Percentiles rank a stretch among this genome's conserved stretches.
Evolutionary conservation across 2,888 invertebrate genomes (phyloP).

Genomic region (Agrochola lota): DNA sequence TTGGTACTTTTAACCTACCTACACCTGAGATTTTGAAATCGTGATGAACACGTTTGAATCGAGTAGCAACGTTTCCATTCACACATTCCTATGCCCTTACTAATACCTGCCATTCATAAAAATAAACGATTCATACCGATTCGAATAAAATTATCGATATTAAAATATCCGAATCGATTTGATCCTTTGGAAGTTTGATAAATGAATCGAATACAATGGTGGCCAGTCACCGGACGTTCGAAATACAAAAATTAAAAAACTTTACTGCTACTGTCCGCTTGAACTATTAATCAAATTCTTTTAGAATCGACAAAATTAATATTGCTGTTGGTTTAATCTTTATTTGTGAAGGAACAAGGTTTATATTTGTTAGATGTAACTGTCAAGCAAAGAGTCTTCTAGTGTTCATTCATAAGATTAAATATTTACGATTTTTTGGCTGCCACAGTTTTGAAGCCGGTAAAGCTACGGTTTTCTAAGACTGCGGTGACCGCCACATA

Average conservation of each 20-base stretch:
- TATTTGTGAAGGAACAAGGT: background rate
- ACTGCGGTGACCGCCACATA: background rate
- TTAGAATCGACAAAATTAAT: slow-evolving; percentile 66
- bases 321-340: slow-evolving; percentile 5
- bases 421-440: slow-evolving; percentile 21
- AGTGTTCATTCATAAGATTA: slow-evolving; percentile 56
- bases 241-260: slow-evolving; percentile 69
- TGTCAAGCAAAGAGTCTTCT: background rate
- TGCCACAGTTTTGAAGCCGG: background rate
- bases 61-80: slow-evolving; percentile 44
- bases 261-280: slow-evolving; percentile 81
- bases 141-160: slow-evolving; percentile 82
- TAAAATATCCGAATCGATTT: slow-evolving; percentile 69
- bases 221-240: slow-evolving; percentile 78
- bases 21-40: slow-evolving; percentile 28
- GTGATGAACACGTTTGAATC: slow-evolving; percentile 57
- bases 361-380: slow-evolving; percentile 21
- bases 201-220: slow-evolving; percentile 81
- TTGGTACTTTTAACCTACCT: background rate
- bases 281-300: slow-evolving; percentile 86
- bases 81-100: slow-evolving; percentile 68
- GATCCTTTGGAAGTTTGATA: slow-evolving; percentile 74
- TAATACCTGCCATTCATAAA: slow-evolving; percentile 69
- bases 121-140: slow-evolving; percentile 70
- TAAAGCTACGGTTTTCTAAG: background rate